Evolutionary conservation across 2,888 invertebrate species (phyloP), one percentile per base, ranked within the genome.

Genomic region (Ceraclea dissimilis): DNA sequence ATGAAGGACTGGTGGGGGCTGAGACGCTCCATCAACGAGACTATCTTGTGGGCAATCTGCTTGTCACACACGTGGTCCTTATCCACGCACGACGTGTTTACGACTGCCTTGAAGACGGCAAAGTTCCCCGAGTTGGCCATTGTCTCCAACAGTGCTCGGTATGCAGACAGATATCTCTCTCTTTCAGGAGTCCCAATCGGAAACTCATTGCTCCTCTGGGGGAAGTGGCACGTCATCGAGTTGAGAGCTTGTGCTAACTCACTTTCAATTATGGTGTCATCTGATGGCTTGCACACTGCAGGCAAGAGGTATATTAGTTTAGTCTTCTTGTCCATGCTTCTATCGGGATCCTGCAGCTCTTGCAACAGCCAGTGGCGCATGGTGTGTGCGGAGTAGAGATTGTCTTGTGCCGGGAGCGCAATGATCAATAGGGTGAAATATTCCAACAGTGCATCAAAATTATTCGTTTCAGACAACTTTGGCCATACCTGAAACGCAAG

Each of bases 41-140:
- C 21, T 46, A 60, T 13, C 49, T 60, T 62, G 43, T 60, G 62
- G 6, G 13, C 17, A 17, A 62, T 62, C 39, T 62, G 60, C 2
- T 31, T 47, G 2, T 58, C 57, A 21, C 60, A 60, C 4, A 58
- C 43, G 44, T 62, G 62, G 33, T 60, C 21, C 17, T 54, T n/a
- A 20, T 62, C 62, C 11, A 44, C 54, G 21, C 52, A 51, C 2
- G 56, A 52, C 10, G 52, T 31, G 21, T 46, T 17, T 16, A 61
- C 53, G 19, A 61, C 20, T 33, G 51, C 43, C 8, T 61, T 49
- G 19, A 61, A 49, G 5, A 61, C n/a, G 21, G 52, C 34, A 43
- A 31, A 62, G 17, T 51, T 56, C 8, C 62, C 62, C 5, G 60
- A 62, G 46, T 60, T 62, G 18, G 62, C 62, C 54, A 52, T 50